A percentile compares a stretch with the other conserved stretches of the same genome.
Conservation (phyloP, 2,797 vertebrate species). For the Megaceryle alcyon region DNA sequence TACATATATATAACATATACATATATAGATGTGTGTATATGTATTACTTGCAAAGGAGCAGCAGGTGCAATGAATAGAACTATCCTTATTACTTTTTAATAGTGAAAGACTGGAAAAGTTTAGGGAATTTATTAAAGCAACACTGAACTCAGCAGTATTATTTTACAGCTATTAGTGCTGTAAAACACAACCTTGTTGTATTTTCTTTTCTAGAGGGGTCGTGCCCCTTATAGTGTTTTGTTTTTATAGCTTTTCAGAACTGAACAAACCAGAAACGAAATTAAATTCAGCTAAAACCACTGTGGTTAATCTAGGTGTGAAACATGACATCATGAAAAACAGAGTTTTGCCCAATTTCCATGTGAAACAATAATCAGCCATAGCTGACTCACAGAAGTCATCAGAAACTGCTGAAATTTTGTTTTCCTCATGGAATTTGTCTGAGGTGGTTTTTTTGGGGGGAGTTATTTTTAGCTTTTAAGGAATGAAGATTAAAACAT, state of each 20-base stretch:
- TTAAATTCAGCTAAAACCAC: neutral
- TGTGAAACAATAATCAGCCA: neutral
- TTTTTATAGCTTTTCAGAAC: neutral
- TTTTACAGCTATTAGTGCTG: neutral
- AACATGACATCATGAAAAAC: neutral
- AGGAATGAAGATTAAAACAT: neutral
- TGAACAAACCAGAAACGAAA: slow-evolving; percentile 25
- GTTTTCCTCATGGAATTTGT: neutral
- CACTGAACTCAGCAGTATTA: neutral
- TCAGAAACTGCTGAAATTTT: neutral
- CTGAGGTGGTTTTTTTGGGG: neutral
- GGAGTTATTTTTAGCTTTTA: neutral
- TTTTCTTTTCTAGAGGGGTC: neutral
- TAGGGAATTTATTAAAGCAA: neutral
- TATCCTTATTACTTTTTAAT: neutral
- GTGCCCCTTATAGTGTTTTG: neutral
- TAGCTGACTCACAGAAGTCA: neutral
- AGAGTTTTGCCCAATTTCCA: neutral
- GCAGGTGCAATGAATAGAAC: neutral
- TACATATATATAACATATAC: no score
- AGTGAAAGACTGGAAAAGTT: neutral
- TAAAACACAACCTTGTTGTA: neutral
- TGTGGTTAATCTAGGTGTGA: neutral
- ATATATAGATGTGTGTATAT: neutral
- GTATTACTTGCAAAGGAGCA: neutral